phyloP scores from a whole-genome alignment of 2,797 vertebrate species.

The Phoxinus dragarum region DNA sequence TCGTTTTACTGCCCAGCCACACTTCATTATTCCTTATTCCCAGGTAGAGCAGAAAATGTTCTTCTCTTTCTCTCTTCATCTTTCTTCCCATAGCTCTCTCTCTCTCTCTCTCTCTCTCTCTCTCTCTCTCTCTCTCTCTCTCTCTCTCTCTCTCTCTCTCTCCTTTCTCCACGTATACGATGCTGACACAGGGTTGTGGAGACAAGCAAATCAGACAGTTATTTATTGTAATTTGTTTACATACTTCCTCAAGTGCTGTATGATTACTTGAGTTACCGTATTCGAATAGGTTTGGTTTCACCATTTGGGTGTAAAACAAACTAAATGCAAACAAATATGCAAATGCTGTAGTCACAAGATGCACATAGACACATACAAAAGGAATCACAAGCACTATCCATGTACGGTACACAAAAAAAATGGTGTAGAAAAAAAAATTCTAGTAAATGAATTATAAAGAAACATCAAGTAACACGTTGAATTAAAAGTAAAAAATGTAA shows the following conservation, averaged over 20 bases:
- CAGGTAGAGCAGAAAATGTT: constrained; percentile 94
- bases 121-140: constrained; percentile 58
- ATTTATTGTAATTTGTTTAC: constrained; percentile 89
- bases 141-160: constrained; percentile 24
- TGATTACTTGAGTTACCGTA: constrained; percentile 76
- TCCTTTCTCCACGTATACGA: constrained; percentile 89
- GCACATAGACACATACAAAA: constrained; percentile 6
- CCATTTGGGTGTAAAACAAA: constrained; percentile 62
- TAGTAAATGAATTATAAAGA: neutral
- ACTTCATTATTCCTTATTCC: constrained; percentile 96
- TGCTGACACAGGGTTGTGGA: constrained; percentile 88
- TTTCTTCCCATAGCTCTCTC: constrained; percentile 14
- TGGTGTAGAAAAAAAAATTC: neutral
- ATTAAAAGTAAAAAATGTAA: neutral
- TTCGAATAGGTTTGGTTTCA: constrained; percentile 51
- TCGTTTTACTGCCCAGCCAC: constrained; percentile 99
- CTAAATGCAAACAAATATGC: constrained; percentile 19
- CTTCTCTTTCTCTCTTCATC: constrained; percentile 59
- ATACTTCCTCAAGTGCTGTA: constrained; percentile 78
- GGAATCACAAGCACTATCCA: neutral
- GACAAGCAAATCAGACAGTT: constrained; percentile 83
- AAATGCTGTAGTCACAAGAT: neutral
- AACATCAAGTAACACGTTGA: neutral
- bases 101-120: constrained; percentile 27
- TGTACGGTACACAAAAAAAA: neutral